Conservation (phyloP, 2,888 invertebrate species). For the Limnephilus auricula region DNA sequence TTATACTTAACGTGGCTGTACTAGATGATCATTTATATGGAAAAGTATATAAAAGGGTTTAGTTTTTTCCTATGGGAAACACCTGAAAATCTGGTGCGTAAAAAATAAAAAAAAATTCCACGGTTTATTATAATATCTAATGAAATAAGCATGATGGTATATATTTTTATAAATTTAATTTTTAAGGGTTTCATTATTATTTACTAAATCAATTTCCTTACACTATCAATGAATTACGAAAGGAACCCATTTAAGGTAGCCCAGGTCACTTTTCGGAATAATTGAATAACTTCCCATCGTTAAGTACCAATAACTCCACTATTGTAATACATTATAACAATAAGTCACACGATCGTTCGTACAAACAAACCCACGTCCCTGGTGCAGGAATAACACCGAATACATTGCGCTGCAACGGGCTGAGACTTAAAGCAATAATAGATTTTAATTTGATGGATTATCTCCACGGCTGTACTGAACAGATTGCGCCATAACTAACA, state of each 20-base stretch:
- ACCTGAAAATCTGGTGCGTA: too few relatives aligned
- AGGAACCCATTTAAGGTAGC: not conserved
- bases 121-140: too few relatives aligned
- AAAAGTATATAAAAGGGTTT: too few relatives aligned
- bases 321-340: not conserved
- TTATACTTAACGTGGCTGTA: too few relatives aligned
- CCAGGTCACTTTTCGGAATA: not conserved
- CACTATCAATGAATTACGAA: not conserved
- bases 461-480: not conserved
- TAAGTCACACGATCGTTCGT: not conserved
- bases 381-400: not conserved
- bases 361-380: not conserved
- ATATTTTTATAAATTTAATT: too few relatives aligned
- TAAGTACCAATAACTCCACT: not conserved
- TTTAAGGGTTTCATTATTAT: too few relatives aligned
- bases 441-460: constrained; percentile 26
- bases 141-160: too few relatives aligned
- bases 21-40: too few relatives aligned
- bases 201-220: too few relatives aligned
- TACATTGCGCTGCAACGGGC: not conserved
- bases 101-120: too few relatives aligned
- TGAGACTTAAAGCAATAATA: not conserved
- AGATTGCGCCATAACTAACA: constrained; percentile 34
- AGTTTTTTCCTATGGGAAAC: too few relatives aligned
- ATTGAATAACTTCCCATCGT: constrained; percentile 2